Base-by-base conservation (phyloP, 2,113 vertebrate species). In the Microcebus lehilahytsara region DNA sequence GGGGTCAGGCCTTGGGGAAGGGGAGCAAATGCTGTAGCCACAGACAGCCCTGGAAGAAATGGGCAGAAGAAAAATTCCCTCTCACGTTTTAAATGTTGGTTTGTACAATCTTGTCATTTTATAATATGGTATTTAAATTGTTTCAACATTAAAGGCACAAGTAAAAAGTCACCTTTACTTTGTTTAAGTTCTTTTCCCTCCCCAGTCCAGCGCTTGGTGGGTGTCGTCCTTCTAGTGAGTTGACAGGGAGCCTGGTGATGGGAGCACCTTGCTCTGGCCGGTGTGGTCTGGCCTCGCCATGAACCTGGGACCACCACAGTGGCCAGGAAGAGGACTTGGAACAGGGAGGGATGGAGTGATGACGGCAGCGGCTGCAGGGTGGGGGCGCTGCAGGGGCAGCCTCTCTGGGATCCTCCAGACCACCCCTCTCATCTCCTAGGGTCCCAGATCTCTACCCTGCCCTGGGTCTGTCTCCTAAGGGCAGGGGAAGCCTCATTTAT, bases 121-220 rank as follows among this genome's bases (percentile, higher is more conserved):
- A 91, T 95, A 97, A 94, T 96, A 72, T 67, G 67, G 71, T 98
- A 97, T 98, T 98, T 98, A 98, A 98, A 98, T 94, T 92, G 85
- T 94, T 96, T 97, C 95, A 95, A 93, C 20, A n/a, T 49, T 80
- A 53, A 97, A 98, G 78, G 27, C 93, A 97, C 81, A 32, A 23
- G 1, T 0, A 51, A 34, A 85, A 92, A 42, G 72, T 51, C 66
- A 53, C 8, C 42, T 64, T 49, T 32, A 8, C 37, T 85, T 84
- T 5, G 40, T 53, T 49, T 2, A 16, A 3, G 9, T 22, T 42
- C 88, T 85, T 51, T 67, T 12, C 62, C 62, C 42, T 81, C 37
- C 37, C n/a, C 30, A 84, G 80, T 71, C 81, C 32, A 10, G 14
- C 51, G 23, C 66, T 67, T 32, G 34, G 32, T 27, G 49, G 5